Conservation (phyloP, 1,140 invertebrate genomes). For the Glossosoma conforme region DNA sequence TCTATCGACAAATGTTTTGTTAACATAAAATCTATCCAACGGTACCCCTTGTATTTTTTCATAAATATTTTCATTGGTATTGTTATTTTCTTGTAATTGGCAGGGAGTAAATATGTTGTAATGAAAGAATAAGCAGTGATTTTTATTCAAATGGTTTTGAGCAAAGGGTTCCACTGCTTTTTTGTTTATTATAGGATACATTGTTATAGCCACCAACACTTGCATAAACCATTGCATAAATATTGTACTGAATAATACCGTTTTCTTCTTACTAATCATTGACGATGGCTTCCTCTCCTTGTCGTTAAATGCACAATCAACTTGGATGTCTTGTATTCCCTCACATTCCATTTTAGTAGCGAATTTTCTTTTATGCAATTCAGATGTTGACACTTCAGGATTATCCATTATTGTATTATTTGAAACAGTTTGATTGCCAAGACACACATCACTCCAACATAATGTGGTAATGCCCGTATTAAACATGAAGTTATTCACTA, state of each 20-base stretch:
- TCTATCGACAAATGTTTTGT: too few species aligned
- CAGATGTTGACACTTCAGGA: too few species aligned
- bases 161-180: background rate
- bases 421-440: background rate
- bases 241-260: background rate
- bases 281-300: too few species aligned
- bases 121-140: background rate
- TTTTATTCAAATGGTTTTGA: background rate
- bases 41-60: too few species aligned
- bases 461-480: slow-evolving; percentile 2
- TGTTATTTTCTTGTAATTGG: too few species aligned
- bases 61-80: too few species aligned
- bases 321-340: background rate
- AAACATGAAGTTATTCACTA: slow-evolving; percentile 42
- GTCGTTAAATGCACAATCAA: too few species aligned
- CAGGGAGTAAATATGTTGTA: too few species aligned
- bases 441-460: slow-evolving; percentile 8
- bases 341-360: background rate
- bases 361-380: background rate
- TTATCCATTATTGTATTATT: too few species aligned
- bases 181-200: background rate
- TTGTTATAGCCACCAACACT: background rate
- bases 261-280: too few species aligned
- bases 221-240: background rate
- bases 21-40: too few species aligned